Evolutionary conservation across 2,797 vertebrate genomes (phyloP).

Genomic region (Anas capensis): DNA sequence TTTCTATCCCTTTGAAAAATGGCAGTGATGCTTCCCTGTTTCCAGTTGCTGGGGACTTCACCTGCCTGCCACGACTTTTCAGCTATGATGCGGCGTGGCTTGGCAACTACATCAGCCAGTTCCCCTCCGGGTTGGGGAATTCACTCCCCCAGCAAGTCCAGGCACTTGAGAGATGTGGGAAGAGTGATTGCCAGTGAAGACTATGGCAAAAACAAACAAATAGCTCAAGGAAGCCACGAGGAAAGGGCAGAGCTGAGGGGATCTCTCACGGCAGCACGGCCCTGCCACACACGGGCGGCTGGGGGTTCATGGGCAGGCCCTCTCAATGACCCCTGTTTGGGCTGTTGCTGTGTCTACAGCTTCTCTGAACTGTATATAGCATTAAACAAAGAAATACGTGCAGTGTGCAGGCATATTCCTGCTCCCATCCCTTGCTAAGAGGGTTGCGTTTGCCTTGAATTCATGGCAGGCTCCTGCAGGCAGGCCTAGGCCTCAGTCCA

Average conservation of each 20-base stretch:
- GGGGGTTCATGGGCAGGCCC: too few species aligned
- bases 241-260: too few species aligned
- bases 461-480: neutral
- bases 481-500: neutral
- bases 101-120: too few species aligned
- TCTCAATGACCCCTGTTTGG: neutral
- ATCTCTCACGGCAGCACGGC: too few species aligned
- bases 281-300: too few species aligned
- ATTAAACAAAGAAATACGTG: accelerated
- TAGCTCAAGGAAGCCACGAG: too few species aligned
- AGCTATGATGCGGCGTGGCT: too few species aligned
- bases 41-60: neutral
- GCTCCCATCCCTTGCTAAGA: neutral
- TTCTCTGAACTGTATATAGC: neutral
- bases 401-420: neutral
- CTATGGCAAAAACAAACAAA: too few species aligned
- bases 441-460: neutral
- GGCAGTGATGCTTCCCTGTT: neutral
- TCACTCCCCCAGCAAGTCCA: too few species aligned
- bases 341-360: neutral
- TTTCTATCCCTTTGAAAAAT: neutral
- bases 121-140: too few species aligned
- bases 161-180: too few species aligned
- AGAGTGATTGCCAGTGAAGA: too few species aligned
- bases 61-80: neutral